Conservation (phyloP, 2,113 vertebrate genomes). For the Perognathus longimembris region DNA sequence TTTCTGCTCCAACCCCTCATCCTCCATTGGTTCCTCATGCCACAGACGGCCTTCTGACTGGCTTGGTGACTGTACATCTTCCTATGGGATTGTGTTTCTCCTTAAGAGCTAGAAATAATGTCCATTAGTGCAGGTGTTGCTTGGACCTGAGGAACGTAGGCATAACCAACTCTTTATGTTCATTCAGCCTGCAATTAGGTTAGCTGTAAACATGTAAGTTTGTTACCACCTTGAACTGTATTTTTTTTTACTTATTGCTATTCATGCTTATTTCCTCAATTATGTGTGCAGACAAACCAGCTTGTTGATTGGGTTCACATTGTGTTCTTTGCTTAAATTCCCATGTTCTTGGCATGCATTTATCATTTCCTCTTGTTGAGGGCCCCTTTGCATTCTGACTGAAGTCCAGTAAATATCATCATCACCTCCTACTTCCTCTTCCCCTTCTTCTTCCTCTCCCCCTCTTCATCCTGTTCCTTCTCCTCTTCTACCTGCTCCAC, state of each 20-base stretch:
- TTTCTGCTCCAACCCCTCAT: neutral
- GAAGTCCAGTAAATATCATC: neutral
- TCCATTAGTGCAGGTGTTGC: neutral
- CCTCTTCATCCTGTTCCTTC: too few species aligned
- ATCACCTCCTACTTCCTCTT: neutral
- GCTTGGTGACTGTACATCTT: neutral
- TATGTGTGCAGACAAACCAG: neutral
- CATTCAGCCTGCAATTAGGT: neutral
- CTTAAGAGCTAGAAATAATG: neutral
- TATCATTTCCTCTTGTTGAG: neutral
- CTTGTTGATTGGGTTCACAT: neutral
- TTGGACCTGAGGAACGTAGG: neutral
- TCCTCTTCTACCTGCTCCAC: too few species aligned
- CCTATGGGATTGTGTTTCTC: neutral
- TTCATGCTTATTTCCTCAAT: neutral
- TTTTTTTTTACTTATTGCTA: neutral
- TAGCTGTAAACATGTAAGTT: neutral
- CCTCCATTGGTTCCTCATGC: neutral
- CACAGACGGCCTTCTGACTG: neutral
- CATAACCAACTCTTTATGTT: neutral
- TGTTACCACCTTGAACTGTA: slow-evolving; percentile 4
- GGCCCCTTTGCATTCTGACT: neutral
- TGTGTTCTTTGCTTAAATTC: neutral
- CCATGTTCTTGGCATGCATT: neutral
- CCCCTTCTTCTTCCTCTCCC: neutral